phyloP scores from a whole-genome alignment of 2,797 vertebrate species.

The Takifugu rubripes region DNA sequence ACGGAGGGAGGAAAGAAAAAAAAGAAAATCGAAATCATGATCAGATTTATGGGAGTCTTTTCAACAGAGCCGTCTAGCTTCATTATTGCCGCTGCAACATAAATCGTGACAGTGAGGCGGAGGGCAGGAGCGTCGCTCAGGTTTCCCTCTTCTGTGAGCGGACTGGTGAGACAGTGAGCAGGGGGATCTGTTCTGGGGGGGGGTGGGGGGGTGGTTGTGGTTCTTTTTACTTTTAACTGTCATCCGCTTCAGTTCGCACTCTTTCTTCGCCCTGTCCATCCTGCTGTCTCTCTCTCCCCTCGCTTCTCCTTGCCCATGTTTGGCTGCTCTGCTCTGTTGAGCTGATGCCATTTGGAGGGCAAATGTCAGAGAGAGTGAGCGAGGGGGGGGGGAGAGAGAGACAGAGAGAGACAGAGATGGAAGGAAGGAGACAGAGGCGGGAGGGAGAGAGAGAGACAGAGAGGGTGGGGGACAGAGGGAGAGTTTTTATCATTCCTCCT shows the following conservation, averaged over 20 bases:
- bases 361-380: conserved; percentile 53
- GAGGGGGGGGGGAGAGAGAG: too few species aligned
- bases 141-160: conserved; percentile 50
- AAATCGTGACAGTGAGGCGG: conserved; percentile 59
- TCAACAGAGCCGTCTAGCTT: conserved; percentile 59
- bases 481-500: too few species aligned
- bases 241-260: neutral
- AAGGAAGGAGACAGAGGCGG: too few species aligned
- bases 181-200: conserved; percentile 34
- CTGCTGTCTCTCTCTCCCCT: conserved; percentile 8
- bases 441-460: too few species aligned
- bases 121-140: conserved; percentile 59
- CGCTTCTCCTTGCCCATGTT: conserved; percentile 42
- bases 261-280: conserved; percentile 9
- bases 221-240: conserved; percentile 14
- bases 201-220: conserved; percentile 36
- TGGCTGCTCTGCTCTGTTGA: conserved; percentile 45
- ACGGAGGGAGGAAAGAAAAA: neutral
- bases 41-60: conserved; percentile 69
- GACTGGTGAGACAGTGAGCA: conserved; percentile 1
- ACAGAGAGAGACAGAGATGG: too few species aligned
- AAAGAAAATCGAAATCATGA: conserved; percentile 50
- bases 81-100: conserved; percentile 61
- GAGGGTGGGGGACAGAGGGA: too few species aligned
- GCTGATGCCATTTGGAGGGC: conserved; percentile 60